These are phyloP conservation scores for Siderastrea radians DNA, from an alignment of 92 coral and sea anemone species.

Conservation along the genomic window DNA sequence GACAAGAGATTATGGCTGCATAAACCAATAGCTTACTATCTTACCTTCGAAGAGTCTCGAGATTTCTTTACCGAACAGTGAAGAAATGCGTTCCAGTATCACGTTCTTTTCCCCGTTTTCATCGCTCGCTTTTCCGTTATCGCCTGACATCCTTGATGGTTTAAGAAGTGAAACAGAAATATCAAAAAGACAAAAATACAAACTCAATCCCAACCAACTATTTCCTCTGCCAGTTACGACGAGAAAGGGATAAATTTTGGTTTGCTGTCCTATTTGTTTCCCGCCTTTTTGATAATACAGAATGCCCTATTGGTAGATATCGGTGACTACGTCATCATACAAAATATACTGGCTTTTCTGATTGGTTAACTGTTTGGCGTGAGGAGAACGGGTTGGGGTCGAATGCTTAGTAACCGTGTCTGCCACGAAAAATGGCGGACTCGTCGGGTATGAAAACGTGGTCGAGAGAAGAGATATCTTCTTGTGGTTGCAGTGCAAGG, in stretches of 20 bases:
- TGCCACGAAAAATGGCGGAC: constrained; percentile 17
- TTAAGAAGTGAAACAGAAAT: background rate
- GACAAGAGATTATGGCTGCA: too few relatives aligned
- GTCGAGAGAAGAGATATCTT: constrained; percentile 53
- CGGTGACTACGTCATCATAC: background rate
- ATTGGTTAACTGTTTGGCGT: constrained; percentile 17
- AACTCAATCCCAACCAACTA: too few relatives aligned
- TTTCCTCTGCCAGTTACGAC: constrained; percentile 3
- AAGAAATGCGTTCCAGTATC: too few relatives aligned
- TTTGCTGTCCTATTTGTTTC: constrained; percentile 10
- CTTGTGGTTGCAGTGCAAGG: constrained; percentile 57
- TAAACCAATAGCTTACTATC: too few relatives aligned
- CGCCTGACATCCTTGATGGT: background rate
- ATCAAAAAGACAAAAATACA: too few relatives aligned
- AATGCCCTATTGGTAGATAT: constrained; percentile 9
- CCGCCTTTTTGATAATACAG: constrained; percentile 1
- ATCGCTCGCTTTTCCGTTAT: too few relatives aligned
- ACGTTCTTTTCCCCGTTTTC: too few relatives aligned
- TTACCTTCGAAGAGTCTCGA: too few relatives aligned
- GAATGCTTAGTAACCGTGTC: constrained; percentile 22
- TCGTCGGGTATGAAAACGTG: constrained; percentile 22
- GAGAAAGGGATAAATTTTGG: background rate
- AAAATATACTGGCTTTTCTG: constrained; percentile 14
- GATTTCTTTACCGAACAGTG: too few relatives aligned
- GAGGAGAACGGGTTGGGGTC: constrained; percentile 22